A percentile compares a stretch with the other conserved stretches of the same genome.
Conservation (phyloP, 2,888 invertebrate genomes). For the Pollenia angustigena region DNA sequence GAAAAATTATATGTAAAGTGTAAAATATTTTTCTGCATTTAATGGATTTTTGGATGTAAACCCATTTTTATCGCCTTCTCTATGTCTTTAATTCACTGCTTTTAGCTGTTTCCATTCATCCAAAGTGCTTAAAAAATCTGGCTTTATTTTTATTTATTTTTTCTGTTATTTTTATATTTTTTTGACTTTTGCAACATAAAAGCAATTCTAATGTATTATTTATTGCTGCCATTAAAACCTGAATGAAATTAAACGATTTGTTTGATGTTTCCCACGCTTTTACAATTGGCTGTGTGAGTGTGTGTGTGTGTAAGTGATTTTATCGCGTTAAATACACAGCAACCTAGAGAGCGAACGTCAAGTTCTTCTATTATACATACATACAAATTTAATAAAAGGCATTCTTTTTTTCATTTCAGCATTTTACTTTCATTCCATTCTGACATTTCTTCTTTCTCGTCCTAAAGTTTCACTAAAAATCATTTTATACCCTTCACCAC, state of each 20-base stretch:
- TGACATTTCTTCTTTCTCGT: too few relatives aligned
- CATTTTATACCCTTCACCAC: too few relatives aligned
- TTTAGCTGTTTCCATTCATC: background rate
- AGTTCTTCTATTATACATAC: too few relatives aligned
- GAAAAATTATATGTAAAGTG: background rate
- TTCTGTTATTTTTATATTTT: background rate
- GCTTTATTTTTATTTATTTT: background rate
- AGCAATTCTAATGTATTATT: conserved; percentile 68
- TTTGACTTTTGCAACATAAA: conserved; percentile 55
- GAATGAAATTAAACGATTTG: conserved; percentile 66
- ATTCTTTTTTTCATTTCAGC: too few relatives aligned
- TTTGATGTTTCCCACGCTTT: conserved; percentile 52
- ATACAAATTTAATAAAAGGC: too few relatives aligned
- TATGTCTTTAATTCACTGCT: background rate
- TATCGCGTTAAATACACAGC: too few relatives aligned
- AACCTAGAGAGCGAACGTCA: too few relatives aligned
- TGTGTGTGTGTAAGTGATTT: too few relatives aligned
- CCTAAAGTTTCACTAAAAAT: too few relatives aligned
- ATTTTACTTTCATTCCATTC: too few relatives aligned
- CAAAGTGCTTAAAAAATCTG: background rate
- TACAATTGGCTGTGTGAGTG: background rate
- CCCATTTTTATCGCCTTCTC: background rate
- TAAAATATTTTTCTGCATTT: conserved; percentile 44
- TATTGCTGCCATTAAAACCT: conserved; percentile 65
- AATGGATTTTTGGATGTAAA: conserved; percentile 46